A percentile compares a stretch with the other conserved stretches of the same genome.
phyloP scores from a whole-genome alignment of 1,140 invertebrate species.

The Liolophura sinensis region DNA sequence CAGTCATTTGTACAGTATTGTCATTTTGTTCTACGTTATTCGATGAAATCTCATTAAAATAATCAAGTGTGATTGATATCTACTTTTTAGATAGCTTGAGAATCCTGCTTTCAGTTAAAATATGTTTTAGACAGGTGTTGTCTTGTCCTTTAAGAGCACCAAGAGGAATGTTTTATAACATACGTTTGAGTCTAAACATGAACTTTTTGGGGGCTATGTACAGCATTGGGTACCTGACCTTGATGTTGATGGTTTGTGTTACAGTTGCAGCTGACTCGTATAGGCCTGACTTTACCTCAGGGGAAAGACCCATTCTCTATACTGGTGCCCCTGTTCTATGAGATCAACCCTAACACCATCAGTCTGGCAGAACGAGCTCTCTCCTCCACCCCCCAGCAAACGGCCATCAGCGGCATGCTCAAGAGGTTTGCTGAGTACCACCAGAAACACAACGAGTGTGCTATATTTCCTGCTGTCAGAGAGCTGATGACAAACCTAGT shows the following conservation, averaged over 20 bases:
- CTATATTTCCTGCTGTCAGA: conserved; percentile 83
- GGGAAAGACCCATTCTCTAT: conserved; percentile 76
- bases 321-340: conserved; percentile 86
- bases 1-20: no score
- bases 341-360: conserved; percentile 81
- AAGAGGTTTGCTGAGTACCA: conserved; percentile 74
- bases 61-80: no score
- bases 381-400: conserved; percentile 47
- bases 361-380: conserved; percentile 77
- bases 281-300: conserved; percentile 67
- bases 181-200: no score
- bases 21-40: no score
- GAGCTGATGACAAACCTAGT: conserved; percentile 80
- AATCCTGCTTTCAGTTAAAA: no score
- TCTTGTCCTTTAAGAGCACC: no score
- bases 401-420: conserved; percentile 69
- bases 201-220: conserved; percentile 3
- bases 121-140: no score
- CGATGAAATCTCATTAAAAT: no score
- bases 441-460: conserved; percentile 73
- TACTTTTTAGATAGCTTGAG: no score
- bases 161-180: no score
- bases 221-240: not conserved
- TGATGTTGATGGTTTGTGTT: conserved; percentile 31
- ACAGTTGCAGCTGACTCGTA: conserved; percentile 82